These are phyloP conservation scores for Leptobrachium ailaonicum DNA, from an alignment of 2,113 vertebrate genomes.

Conservation along the genomic window DNA sequence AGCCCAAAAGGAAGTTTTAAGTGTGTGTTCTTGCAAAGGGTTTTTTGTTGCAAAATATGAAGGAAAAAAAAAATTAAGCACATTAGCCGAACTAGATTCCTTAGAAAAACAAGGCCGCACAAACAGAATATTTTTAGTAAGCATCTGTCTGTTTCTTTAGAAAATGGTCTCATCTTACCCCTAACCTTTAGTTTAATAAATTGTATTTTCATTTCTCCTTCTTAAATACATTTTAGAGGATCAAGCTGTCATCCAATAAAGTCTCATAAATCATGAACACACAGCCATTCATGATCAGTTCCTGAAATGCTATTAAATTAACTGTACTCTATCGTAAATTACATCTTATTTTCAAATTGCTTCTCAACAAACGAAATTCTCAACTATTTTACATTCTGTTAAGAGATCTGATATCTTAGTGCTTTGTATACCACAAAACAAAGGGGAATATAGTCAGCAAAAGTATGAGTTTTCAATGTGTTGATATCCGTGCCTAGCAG, in stretches of 20 bases:
- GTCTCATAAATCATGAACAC: conserved; percentile 32
- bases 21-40: conserved; percentile 54
- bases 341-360: conserved; percentile 9
- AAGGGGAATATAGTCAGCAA: no score
- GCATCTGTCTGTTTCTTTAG: conserved; percentile 47
- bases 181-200: conserved; percentile 36
- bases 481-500: no score
- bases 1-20: conserved; percentile 73
- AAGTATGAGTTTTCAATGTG: no score
- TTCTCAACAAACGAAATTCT: background rate
- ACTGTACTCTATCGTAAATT: conserved; percentile 42
- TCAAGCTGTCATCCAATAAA: conserved; percentile 42
- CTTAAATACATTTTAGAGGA: conserved; percentile 48
- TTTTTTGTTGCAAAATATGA: conserved; percentile 50
- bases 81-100: conserved; percentile 15
- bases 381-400: conserved; percentile 15
- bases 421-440: no score
- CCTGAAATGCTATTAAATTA: conserved; percentile 44
- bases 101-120: conserved; percentile 44
- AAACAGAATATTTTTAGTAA: conserved; percentile 40
- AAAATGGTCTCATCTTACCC: conserved; percentile 57
- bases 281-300: conserved; percentile 33
- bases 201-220: conserved; percentile 48
- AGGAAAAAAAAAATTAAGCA: background rate
- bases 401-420: no score